These are phyloP conservation scores for Eumerus sabulonum DNA, from an alignment of 2,888 invertebrate genomes.

Conservation along the genomic window DNA sequence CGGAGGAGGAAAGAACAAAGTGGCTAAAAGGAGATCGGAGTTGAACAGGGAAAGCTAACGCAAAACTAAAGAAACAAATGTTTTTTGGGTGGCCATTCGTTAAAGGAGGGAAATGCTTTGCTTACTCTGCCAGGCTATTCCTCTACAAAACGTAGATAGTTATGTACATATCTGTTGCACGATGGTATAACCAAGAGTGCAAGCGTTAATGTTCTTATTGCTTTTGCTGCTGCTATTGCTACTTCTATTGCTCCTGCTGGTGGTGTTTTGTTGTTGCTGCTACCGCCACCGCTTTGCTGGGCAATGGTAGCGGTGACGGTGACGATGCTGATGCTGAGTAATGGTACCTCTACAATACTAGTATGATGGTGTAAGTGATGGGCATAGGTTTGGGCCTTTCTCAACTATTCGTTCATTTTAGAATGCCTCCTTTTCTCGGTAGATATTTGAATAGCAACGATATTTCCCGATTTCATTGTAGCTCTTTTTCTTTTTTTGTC, in stretches of 20 bases:
- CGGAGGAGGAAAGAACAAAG: constrained; percentile 1
- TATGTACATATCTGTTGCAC: constrained; percentile 66
- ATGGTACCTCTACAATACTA: constrained; percentile 48
- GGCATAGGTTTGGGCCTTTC: constrained; percentile 28
- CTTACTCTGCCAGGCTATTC: constrained; percentile 55
- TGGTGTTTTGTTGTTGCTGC: constrained; percentile 59
- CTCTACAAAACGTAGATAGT: constrained; percentile 51
- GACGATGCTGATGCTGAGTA: constrained; percentile 66
- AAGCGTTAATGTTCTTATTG: constrained; percentile 62
- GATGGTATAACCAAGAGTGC: constrained; percentile 54
- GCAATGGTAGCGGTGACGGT: constrained; percentile 54
- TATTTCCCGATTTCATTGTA: constrained; percentile 66
- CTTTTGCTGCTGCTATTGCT: constrained; percentile 41
- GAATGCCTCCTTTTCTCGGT: constrained; percentile 19
- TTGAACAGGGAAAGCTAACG: constrained; percentile 30
- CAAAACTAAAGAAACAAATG: constrained; percentile 64
- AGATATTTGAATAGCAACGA: constrained; percentile 58
- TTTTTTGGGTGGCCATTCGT: constrained; percentile 65
- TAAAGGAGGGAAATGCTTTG: constrained; percentile 60
- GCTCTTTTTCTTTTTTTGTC: constrained; percentile 41
- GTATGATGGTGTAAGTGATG: constrained; percentile 62
- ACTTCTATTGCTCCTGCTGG: constrained; percentile 23
- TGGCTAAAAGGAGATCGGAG: constrained; percentile 44
- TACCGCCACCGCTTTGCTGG: constrained; percentile 28
- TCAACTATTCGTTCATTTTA: constrained; percentile 42